These are phyloP conservation scores for Laticauda laticaudata DNA, from an alignment of 2,113 vertebrate genomes.

Conservation along the genomic window DNA sequence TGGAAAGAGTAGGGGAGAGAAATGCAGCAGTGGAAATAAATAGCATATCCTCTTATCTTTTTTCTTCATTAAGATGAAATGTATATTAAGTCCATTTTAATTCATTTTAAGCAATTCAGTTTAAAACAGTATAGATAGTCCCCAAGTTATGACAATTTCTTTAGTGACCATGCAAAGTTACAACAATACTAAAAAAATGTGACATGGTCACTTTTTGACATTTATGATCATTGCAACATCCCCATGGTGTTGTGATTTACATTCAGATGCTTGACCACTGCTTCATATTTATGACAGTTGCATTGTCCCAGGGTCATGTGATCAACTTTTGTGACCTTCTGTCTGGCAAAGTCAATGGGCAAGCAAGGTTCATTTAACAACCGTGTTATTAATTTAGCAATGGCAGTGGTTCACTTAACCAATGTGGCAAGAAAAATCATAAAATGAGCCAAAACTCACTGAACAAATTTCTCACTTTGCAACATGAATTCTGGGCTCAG, in stretches of 20 bases:
- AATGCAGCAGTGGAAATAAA: not conserved
- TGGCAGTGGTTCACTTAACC: not conserved
- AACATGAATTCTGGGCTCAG: not conserved
- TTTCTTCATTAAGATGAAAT: not conserved
- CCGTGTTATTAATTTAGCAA: no score
- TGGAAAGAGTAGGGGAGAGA: no score
- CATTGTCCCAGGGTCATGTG: not conserved
- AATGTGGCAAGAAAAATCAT: not conserved
- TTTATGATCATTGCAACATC: not conserved
- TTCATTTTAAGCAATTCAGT: not conserved
- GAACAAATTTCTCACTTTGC: not conserved
- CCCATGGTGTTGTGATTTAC: not conserved
- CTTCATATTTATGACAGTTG: not conserved
- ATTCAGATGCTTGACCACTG: not conserved
- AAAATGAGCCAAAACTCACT: not conserved
- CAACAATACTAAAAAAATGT: not conserved
- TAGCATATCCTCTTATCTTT: not conserved
- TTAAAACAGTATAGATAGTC: not conserved
- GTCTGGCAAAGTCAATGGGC: not conserved
- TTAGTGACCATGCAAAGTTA: not conserved
- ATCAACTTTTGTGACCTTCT: not conserved
- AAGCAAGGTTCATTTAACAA: not conserved
- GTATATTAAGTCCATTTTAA: not conserved
- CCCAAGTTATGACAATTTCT: not conserved
- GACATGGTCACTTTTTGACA: not conserved